Evolutionary conservation across 2,113 vertebrate species (phyloP).

Genomic region (Aegotheles bennettii): DNA sequence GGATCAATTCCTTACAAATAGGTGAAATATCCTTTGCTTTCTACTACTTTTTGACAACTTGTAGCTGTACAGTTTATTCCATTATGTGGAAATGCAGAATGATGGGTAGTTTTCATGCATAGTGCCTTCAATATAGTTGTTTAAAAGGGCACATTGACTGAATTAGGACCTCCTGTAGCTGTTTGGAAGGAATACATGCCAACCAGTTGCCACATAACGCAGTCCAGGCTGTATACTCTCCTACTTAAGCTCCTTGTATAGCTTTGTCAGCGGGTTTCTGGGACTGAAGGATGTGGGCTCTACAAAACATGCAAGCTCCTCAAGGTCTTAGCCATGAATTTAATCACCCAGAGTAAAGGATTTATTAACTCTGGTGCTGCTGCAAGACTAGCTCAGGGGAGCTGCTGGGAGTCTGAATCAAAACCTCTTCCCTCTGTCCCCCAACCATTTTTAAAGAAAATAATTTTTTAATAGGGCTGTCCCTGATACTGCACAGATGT

Average conservation of each 20-base stretch:
- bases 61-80: neutral
- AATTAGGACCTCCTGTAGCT: neutral
- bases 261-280: neutral
- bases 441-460: neutral
- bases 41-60: neutral
- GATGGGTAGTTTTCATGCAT: neutral
- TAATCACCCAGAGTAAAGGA: neutral
- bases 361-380: neutral
- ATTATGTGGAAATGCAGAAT: neutral
- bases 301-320: neutral
- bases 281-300: neutral
- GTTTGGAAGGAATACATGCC: neutral
- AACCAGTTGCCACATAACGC: neutral
- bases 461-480: neutral
- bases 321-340: accelerated
- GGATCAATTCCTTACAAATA: neutral
- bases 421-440: neutral
- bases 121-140: neutral
- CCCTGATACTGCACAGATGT: neutral
- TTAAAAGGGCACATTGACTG: neutral
- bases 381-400: neutral
- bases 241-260: neutral
- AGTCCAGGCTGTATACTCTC: neutral
- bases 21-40: neutral
- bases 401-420: neutral